Evolutionary conservation across 2,113 vertebrate species (phyloP).

Genomic region (Anthoscopus minutus): DNA sequence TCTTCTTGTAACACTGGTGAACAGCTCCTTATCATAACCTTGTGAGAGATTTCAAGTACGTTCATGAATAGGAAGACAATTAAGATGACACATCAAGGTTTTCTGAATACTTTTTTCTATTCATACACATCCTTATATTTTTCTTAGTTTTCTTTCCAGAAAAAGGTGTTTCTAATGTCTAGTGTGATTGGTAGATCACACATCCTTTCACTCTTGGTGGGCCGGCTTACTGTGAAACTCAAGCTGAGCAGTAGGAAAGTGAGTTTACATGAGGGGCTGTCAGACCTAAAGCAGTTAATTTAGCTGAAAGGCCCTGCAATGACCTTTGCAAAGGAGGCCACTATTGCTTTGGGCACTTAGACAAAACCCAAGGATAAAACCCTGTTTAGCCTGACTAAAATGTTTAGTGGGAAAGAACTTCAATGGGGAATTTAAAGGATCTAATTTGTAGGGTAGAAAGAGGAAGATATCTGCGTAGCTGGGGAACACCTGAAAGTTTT

Average conservation of each 20-base stretch:
- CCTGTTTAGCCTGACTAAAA: background rate
- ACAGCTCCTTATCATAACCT: background rate
- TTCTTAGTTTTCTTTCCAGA: constrained; percentile 11
- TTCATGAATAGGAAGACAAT: constrained; percentile 17
- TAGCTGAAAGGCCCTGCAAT: background rate
- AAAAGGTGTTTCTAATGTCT: background rate
- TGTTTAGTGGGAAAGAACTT: background rate
- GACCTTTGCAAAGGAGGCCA: background rate
- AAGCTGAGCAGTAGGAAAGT: background rate
- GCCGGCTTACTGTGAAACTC: background rate
- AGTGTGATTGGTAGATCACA: background rate
- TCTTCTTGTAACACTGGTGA: constrained; percentile 30
- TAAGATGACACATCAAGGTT: constrained; percentile 42
- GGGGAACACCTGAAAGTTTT: background rate
- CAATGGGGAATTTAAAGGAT: background rate
- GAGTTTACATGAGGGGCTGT: background rate
- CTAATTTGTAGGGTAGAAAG: background rate
- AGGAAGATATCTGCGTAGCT: background rate
- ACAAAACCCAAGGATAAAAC: background rate
- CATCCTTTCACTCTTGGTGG: background rate
- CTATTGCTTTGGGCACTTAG: background rate
- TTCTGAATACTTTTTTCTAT: background rate
- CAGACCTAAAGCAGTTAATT: background rate
- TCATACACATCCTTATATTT: background rate
- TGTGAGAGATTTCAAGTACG: constrained; percentile 3